Percentiles rank a stretch among this genome's conserved stretches.
Evolutionary conservation across 2,888 invertebrate genomes (phyloP).

Genomic region (Lepidocyrtinus sp.): DNA sequence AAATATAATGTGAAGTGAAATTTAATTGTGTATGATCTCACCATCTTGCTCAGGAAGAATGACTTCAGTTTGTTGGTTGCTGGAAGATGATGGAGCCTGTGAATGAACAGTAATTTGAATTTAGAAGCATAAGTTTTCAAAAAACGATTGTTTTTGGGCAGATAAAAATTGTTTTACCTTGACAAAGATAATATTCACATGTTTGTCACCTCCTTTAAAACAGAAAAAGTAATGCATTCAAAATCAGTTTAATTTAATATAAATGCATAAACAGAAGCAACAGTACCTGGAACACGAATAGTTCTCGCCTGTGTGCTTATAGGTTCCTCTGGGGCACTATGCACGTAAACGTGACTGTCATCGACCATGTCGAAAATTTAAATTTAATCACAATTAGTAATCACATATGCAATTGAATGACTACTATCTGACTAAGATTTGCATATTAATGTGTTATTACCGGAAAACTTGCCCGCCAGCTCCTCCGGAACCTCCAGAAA

Average conservation of each 20-base stretch:
- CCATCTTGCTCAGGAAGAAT: constrained; percentile 46
- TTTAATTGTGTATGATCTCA: neutral
- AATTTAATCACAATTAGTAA: no score
- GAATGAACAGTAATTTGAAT: neutral
- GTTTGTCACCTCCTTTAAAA: constrained; percentile 42
- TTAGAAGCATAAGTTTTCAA: no score
- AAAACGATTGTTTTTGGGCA: no score
- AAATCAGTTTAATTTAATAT: neutral
- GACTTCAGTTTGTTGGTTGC: constrained; percentile 33
- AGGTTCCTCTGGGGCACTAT: constrained; percentile 46
- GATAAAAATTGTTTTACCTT: no score
- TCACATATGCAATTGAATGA: no score
- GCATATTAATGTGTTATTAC: no score
- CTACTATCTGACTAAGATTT: no score
- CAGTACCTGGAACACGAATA: neutral
- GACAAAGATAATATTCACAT: constrained; percentile 83
- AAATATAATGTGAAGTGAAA: neutral
- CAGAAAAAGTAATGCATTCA: neutral
- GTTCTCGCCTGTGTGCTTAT: neutral
- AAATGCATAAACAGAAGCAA: neutral
- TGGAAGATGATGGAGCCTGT: neutral
- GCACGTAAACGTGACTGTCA: constrained; percentile 58
- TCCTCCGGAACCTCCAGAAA: no score
- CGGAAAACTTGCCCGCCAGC: no score
- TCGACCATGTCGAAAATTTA: no score